Conservation (phyloP, 2,888 invertebrate genomes). For the Cryptus viduatorius region DNA sequence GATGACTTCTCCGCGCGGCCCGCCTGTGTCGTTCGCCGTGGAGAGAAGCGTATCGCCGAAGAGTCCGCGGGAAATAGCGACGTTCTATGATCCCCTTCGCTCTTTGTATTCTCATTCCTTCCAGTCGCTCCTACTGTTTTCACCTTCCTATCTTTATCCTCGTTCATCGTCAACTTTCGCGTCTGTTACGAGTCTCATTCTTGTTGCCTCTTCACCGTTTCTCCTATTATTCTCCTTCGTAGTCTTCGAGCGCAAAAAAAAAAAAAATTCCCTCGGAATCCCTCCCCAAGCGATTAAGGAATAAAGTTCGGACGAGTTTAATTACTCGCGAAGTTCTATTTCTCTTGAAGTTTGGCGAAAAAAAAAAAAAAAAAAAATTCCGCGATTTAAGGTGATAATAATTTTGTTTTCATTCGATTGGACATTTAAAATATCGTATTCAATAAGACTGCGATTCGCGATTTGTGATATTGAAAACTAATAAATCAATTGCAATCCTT, state of each 20-base stretch:
- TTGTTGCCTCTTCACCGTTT: constrained; percentile 37
- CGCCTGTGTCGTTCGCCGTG: background rate
- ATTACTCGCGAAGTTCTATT: background rate
- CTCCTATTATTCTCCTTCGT: constrained; percentile 18
- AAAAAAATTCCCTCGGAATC: background rate
- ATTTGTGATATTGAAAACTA: too few species aligned
- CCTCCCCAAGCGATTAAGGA: background rate
- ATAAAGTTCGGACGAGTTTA: background rate
- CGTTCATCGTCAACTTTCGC: constrained; percentile 48
- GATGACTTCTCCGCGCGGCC: background rate
- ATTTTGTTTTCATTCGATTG: too few species aligned
- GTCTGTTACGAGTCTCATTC: constrained; percentile 18
- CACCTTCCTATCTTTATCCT: constrained; percentile 53
- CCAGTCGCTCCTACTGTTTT: constrained; percentile 51
- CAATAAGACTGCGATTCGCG: too few species aligned
- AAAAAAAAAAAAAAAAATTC: too few species aligned
- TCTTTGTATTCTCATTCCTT: constrained; percentile 46
- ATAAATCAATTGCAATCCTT: background rate
- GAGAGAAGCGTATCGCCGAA: constrained; percentile 21
- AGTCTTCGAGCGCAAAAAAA: constrained; percentile 4
- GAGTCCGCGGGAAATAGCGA: constrained; percentile 61
- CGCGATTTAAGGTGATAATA: too few species aligned
- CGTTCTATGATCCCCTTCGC: constrained; percentile 45
- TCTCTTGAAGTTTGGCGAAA: background rate
- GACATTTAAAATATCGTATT: too few species aligned